Conservation (phyloP, 2,113 vertebrate species). For the Psittacus erithacus region DNA sequence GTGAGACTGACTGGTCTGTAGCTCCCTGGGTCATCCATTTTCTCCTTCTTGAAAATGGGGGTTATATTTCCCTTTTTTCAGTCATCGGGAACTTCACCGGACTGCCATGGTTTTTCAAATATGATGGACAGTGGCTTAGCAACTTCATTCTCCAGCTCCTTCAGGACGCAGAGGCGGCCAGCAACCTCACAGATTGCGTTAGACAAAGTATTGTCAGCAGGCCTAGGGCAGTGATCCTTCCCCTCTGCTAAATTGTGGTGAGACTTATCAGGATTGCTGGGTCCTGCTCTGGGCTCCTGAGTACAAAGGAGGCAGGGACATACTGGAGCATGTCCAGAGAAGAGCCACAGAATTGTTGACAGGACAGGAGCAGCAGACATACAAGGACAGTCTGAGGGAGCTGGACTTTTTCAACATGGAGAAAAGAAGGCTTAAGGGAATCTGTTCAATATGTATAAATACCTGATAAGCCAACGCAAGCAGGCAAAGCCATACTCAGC, state of each 20-base stretch:
- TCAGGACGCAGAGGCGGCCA: neutral
- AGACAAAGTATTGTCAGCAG: neutral
- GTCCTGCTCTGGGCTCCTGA: neutral
- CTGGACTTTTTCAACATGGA: neutral
- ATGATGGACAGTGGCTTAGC: no score
- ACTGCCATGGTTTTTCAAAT: no score
- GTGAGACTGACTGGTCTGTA: no score
- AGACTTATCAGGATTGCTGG: neutral
- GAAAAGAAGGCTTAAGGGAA: neutral
- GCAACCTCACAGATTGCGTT: neutral
- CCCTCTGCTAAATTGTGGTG: neutral
- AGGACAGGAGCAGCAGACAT: neutral
- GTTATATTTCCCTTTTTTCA: no score
- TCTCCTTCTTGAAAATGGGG: no score
- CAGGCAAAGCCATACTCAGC: neutral
- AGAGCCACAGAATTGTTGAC: neutral
- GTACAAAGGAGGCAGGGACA: neutral
- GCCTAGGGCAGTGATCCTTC: neutral
- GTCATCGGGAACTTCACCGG: no score
- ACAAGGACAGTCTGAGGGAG: neutral
- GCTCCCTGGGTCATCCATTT: no score
- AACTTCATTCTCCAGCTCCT: no score
- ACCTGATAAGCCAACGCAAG: rapidly evolving
- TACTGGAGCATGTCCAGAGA: neutral
- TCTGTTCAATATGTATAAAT: neutral